Evolutionary conservation across 2,888 invertebrate species (phyloP).

Genomic region (Elgonia sp.): DNA sequence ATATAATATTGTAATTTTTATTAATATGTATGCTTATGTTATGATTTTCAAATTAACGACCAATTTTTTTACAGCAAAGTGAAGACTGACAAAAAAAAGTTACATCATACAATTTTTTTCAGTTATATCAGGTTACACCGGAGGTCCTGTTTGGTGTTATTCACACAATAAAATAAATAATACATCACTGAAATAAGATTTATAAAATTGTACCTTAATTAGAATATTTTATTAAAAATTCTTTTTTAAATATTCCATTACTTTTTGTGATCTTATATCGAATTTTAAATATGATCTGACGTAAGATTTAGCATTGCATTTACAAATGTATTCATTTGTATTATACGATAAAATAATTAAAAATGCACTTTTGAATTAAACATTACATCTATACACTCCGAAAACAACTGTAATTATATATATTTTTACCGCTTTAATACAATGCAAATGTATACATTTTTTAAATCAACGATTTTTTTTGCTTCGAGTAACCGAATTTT

Average conservation of each 20-base stretch:
- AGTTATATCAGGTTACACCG: too few relatives aligned
- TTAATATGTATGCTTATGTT: too few relatives aligned
- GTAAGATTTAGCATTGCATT: conserved; percentile 41
- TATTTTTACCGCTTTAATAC: conserved; percentile 26
- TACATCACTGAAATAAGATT: too few relatives aligned
- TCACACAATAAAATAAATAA: too few relatives aligned
- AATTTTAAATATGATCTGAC: conserved; percentile 41
- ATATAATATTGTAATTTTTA: too few relatives aligned
- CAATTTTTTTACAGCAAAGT: too few relatives aligned
- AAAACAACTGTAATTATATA: conserved; percentile 19
- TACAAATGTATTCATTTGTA: conserved; percentile 40
- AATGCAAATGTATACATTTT: neutral
- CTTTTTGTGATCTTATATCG: conserved; percentile 33
- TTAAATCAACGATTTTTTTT: neutral
- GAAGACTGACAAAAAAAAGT: too few relatives aligned
- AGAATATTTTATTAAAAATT: neutral
- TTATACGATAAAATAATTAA: conserved; percentile 49
- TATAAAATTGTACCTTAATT: neutral
- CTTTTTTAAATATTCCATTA: conserved; percentile 29
- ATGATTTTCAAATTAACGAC: too few relatives aligned
- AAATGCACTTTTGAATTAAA: conserved; percentile 52
- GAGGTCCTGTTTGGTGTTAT: too few relatives aligned
- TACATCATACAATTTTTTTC: too few relatives aligned
- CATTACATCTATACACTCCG: conserved; percentile 27
- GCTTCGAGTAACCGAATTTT: too few relatives aligned